A percentile compares a stretch with the other conserved stretches of the same genome.
phyloP scores from a whole-genome alignment of 2,888 invertebrate genomes.

The Scelioninae gen. 2 region DNA sequence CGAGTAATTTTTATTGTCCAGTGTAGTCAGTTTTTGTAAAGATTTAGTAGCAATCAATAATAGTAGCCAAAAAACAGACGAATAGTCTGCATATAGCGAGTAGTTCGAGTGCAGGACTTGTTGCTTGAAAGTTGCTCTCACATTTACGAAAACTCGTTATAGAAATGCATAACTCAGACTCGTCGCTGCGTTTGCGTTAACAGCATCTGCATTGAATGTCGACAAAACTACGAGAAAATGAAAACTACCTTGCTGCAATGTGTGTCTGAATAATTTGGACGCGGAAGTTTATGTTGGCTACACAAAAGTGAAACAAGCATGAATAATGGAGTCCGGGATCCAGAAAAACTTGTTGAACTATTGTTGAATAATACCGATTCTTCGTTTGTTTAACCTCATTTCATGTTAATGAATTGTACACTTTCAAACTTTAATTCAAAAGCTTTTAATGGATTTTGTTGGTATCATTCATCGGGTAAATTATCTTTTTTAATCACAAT shows the following conservation, averaged over 20 bases:
- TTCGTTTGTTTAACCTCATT: slow-evolving; percentile 37
- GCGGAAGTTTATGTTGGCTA: slow-evolving; percentile 43
- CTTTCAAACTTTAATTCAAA: slow-evolving; percentile 3
- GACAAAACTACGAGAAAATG: slow-evolving; percentile 56
- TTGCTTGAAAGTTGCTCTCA: slow-evolving; percentile 41
- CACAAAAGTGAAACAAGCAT: slow-evolving; percentile 46
- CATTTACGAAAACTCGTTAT: slow-evolving; percentile 47
- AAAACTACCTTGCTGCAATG: slow-evolving; percentile 53
- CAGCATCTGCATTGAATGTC: slow-evolving; percentile 54
- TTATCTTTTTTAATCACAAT: too few relatives aligned
- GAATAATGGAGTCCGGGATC: slow-evolving; percentile 38
- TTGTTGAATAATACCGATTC: slow-evolving; percentile 30
- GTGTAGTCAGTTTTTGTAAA: too few relatives aligned
- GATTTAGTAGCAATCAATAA: too few relatives aligned
- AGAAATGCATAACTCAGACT: slow-evolving; percentile 51
- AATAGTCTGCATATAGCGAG: slow-evolving; percentile 10
- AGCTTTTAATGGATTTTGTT: neutral
- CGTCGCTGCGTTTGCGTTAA: slow-evolving; percentile 44
- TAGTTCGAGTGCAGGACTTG: slow-evolving; percentile 41
- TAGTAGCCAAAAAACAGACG: slow-evolving; percentile 9
- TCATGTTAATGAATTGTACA: slow-evolving; percentile 31
- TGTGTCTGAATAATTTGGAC: slow-evolving; percentile 55
- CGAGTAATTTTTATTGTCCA: too few relatives aligned
- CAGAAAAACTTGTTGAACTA: slow-evolving; percentile 40
- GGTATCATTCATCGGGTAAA: neutral